Evolutionary conservation across 2,113 vertebrate species (phyloP), one percentile per base, ranked within the genome.

Genomic region (Deroptyus accipitrinus): DNA sequence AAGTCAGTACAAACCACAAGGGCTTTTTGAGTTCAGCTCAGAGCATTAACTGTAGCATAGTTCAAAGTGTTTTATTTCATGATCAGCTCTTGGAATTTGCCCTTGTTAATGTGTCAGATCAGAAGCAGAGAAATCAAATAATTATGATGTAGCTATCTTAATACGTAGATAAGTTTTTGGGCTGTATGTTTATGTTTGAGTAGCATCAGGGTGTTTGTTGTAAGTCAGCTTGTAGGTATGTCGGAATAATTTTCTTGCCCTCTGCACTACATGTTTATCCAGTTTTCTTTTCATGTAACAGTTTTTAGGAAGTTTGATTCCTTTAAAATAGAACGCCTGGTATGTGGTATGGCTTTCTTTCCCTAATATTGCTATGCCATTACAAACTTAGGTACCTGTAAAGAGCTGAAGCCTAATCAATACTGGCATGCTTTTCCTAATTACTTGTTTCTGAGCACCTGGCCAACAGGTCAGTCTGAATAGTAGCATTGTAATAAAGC

Each of bases 1-100:
- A 96, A 95, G 96, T 96, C 91, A 84, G 74, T 76, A 57, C 74
- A 87, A 79, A 22, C 39, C 77, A 31, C 57, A 73, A 37, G 81
- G 33, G 77, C 73, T 86, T 92, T 92, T 33, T 44, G 69, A 76
- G 95, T 86, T 95, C 89, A 82, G 51, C 35, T 84, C 8, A 64
- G 91, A 86, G 12, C 88, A 72, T 94, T 61, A 90, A 0, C 25
- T 16, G 15, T 87, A 64, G 19, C 0, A 0, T 68, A 48, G 42
- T 57, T 92, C 35, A n/a, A 4, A 61, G 37, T 76, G 10, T 48
- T 96, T 91, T 92, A 64, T 52, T 95, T 91, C 90, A 61, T 69
- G 52, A 42, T 77, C 2, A 3, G 35, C 22, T 82, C 6, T 31
- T 79, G 57, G 77, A 91, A 84, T 84, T 92, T 94, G 77, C 75